A percentile compares a stretch with the other conserved stretches of the same genome.
phyloP scores from a whole-genome alignment of 1,140 invertebrate species.

The Reticulitermes speratus region DNA sequence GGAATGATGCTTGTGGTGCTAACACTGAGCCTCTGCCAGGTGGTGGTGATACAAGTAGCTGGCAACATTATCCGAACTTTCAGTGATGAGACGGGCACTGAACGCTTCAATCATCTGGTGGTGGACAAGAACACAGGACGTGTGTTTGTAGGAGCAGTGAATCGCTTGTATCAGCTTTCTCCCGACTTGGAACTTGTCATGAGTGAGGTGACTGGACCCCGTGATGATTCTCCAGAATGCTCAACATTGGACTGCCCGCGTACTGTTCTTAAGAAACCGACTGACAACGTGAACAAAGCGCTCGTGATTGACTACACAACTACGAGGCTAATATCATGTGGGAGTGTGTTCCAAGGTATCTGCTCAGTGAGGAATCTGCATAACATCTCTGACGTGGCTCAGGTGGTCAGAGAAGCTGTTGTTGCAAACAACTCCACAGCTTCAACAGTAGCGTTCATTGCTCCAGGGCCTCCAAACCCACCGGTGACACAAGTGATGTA shows the following conservation, averaged over 20 bases:
- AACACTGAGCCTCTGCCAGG: slow-evolving; percentile 19
- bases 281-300: slow-evolving; percentile 94
- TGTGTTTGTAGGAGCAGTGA: slow-evolving; percentile 91
- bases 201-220: slow-evolving; percentile 81
- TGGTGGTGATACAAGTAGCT: neutral
- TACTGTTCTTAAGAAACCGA: slow-evolving; percentile 66
- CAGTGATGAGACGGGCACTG: slow-evolving; percentile 56
- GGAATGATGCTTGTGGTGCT: slow-evolving; percentile 18
- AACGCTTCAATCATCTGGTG: slow-evolving; percentile 80
- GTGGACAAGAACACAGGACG: slow-evolving; percentile 90
- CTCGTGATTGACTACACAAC: slow-evolving; percentile 91
- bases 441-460: slow-evolving; percentile 96
- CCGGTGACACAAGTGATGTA: slow-evolving; percentile 92
- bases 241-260: slow-evolving; percentile 80
- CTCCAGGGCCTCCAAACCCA: slow-evolving; percentile 81
- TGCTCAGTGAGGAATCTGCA: slow-evolving; percentile 86
- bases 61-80: slow-evolving; percentile 55
- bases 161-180: slow-evolving; percentile 89
- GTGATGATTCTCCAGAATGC: slow-evolving; percentile 85
- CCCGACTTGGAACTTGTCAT: slow-evolving; percentile 78
- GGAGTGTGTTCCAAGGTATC: slow-evolving; percentile 85
- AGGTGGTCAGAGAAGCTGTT: slow-evolving; percentile 80
- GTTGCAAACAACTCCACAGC: slow-evolving; percentile 93
- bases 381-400: slow-evolving; percentile 80
- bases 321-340: slow-evolving; percentile 88